Evolutionary conservation across 2,888 invertebrate species (phyloP), one percentile per base, ranked within the genome.

Genomic region (Gisinianus flammeolus): DNA sequence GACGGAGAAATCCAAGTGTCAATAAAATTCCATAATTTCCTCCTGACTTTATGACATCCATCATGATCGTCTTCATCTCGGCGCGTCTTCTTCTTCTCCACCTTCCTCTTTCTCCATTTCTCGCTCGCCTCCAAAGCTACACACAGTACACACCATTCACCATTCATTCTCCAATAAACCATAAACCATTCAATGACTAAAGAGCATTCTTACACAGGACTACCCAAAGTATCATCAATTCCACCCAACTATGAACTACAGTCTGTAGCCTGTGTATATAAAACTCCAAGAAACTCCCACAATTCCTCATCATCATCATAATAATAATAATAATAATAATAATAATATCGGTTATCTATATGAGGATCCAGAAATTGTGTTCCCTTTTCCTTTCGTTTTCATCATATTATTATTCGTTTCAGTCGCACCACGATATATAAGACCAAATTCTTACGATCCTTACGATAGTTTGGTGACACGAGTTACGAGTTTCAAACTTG

Each of bases 1-100:
- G 44, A 72, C 19, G 19, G 16, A 58, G 72, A 62, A 72, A 72
- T 72, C 72, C 58, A 58, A 72, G 72, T 72, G 58, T 72, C 72
- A 72, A 72, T 72, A 72, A 70, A 72, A 72, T 72, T 58, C 72
- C 31, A 72, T 72, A 58, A 72, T 72, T 72, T 72, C 56, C 72
- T 72, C 62, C 33, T n/a, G n/a, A 72, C 72, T 72, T 72, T 72
- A 72, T 56, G 72, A 72, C 72, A 72, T 72, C 72, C 72, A 72
- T 58, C 72, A 22, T 58, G 56, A 22, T 28, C 28, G 10, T 30
- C 4, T n/a, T 67, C 33, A 28, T 35, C 67, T 44, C 68, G 22
- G 19, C 19, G 12, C n/a, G 68, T 22, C 44, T 33, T 66, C 3
- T 66, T 30, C 54, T 54, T 54, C n/a, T n/a, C 10, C 44, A 22